Conservation (phyloP, 2,888 invertebrate species). For the Opisthograptis luteolata region DNA sequence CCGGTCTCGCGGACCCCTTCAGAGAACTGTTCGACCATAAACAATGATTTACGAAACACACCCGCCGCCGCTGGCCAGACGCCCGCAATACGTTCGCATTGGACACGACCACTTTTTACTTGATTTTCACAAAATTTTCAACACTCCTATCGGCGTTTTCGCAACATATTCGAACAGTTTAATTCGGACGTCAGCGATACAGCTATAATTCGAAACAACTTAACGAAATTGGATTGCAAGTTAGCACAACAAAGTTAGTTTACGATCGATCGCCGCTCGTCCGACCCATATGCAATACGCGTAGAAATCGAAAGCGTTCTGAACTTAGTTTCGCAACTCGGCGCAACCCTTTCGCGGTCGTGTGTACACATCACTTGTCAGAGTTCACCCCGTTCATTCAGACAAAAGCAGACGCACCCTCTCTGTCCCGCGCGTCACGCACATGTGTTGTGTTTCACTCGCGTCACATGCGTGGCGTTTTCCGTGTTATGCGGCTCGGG, state of each 20-base stretch:
- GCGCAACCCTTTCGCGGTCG: conserved; percentile 74
- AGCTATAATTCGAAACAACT: conserved; percentile 48
- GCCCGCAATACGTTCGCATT: conserved; percentile 65
- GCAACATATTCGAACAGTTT: conserved; percentile 27
- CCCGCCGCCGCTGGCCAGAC: conserved; percentile 50
- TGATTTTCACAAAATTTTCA: conserved; percentile 58
- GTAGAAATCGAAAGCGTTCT: conserved; percentile 75
- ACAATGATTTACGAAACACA: conserved; percentile 80
- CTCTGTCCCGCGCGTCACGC: conserved; percentile 67
- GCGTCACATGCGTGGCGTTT: conserved; percentile 67
- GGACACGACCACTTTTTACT: conserved; percentile 52
- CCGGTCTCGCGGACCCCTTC: conserved; percentile 70
- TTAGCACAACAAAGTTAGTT: conserved; percentile 55
- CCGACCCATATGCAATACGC: conserved; percentile 76
- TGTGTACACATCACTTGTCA: conserved; percentile 73
- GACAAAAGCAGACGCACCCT: conserved; percentile 62
- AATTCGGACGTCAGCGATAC: conserved; percentile 27
- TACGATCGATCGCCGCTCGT: conserved; percentile 63
- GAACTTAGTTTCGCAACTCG: conserved; percentile 68
- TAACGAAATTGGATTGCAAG: conserved; percentile 48
- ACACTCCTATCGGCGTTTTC: conserved; percentile 42
- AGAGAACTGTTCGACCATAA: conserved; percentile 77
- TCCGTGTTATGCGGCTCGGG: conserved; percentile 49
- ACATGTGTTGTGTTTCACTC: conserved; percentile 67
- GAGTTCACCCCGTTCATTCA: conserved; percentile 77